Evolutionary conservation across 2,113 vertebrate species (phyloP), one percentile per base, ranked within the genome.

Genomic region (Deroptyus accipitrinus): DNA sequence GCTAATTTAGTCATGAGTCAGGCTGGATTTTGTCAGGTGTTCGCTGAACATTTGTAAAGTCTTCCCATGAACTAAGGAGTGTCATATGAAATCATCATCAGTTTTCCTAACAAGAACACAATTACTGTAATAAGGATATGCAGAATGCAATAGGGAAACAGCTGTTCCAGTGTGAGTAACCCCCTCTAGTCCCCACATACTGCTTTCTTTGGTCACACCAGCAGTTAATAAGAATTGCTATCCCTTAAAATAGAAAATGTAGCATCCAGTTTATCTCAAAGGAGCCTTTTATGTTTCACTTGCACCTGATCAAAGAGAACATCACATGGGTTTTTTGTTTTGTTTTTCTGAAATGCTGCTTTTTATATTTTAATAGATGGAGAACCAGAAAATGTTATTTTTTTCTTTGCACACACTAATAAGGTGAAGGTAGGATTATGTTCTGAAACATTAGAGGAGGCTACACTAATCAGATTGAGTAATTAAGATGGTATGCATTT

Each of bases 1-100:
- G 96, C 76, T 96, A 93, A 96, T 95, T 92, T 85, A 90, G 94
- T 82, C 90, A 28, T 91, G 96, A 97, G 96, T 97, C 97, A 96
- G 91, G 81, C 95, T 95, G 94, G 76, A 27, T 96, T 97, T 86
- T 95, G 94, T 97, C 97, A 95, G 95, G 95, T 97, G 94, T 44
- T 97, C 94, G 92, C 52, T 86, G 96, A 97, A 79, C 87, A 67
- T 93, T 97, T 89, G 92, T 86, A 72, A 87, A 96, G 87, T 80
- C 88, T 97, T 77, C 69, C 95, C 63, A 3, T 59, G 95, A 94
- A 91, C 91, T 74, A 91, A 92, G 92, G 88, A 70, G 83, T 57
- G 89, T 93, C 92, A 30, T 41, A 30, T 57, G 89, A 86, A 94
- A 96, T 97, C 86, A 96, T 83, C 92, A 7, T 97, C 95, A 88